phyloP scores from a whole-genome alignment of 2,113 vertebrate genomes.

The Heterotilapia buettikoferi region DNA sequence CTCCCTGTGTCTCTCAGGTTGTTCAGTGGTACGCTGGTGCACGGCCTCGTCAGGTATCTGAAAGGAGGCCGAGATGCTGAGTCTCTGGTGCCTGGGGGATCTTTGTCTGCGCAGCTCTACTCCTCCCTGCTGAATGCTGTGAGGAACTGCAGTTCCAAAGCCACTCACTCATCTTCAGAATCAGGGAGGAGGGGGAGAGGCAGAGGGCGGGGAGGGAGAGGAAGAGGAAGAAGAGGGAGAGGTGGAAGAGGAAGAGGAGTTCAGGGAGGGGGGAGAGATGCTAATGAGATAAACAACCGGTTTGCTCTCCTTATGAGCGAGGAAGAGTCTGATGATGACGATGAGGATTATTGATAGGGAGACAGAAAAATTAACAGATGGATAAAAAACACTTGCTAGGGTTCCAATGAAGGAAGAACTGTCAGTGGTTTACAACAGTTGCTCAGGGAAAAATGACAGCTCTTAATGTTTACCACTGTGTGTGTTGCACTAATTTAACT shows the following conservation, averaged over 20 bases:
- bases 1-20: conserved; percentile 66
- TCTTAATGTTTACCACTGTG: not conserved
- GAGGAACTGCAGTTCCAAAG: conserved; percentile 21
- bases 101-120: conserved; percentile 73
- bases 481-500: not conserved
- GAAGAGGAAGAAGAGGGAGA: conserved; percentile 2
- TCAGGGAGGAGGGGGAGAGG: conserved; percentile 15
- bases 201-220: not conserved
- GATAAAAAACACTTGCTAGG: not conserved
- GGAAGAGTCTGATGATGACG: conserved; percentile 34
- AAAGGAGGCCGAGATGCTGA: conserved; percentile 62
- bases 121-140: conserved; percentile 43
- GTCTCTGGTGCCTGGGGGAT: conserved; percentile 62
- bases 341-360: not conserved
- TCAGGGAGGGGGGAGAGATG: not conserved
- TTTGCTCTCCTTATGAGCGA: conserved; percentile 59
- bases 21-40: conserved; percentile 84
- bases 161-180: not conserved
- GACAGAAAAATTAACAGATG: not conserved
- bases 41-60: conserved; percentile 72
- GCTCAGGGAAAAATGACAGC: not conserved
- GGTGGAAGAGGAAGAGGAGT: not conserved
- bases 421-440: not conserved
- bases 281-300: conserved; percentile 47
- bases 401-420: not conserved